Evolutionary conservation across 2,113 vertebrate species (phyloP).

Genomic region (Hydrolagus affinis): DNA sequence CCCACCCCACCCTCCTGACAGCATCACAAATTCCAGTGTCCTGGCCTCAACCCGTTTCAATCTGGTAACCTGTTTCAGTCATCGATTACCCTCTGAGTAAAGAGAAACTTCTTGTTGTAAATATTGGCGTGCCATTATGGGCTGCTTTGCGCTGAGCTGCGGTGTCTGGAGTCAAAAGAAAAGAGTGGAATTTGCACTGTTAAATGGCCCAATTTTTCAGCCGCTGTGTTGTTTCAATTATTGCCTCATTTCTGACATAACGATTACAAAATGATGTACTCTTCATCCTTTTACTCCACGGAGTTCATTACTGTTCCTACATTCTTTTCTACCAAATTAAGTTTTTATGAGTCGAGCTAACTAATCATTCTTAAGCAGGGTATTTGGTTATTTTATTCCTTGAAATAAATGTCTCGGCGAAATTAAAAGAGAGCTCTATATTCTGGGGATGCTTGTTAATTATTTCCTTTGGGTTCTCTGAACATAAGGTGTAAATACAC

Average conservation of each 20-base stretch:
- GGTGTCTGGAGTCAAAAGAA: not conserved
- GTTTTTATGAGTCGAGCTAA: constrained; percentile 15
- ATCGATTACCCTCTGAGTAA: no score
- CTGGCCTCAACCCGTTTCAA: no score
- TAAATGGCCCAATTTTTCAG: constrained; percentile 19
- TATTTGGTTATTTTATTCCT: constrained; percentile 18
- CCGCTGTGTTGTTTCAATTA: constrained; percentile 24
- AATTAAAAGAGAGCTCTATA: constrained; percentile 11
- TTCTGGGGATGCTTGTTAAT: not conserved
- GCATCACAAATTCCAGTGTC: no score
- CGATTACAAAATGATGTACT: constrained; percentile 25
- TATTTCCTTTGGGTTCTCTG: constrained; percentile 9
- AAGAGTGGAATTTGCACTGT: constrained; percentile 22
- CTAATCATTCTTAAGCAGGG: constrained; percentile 23
- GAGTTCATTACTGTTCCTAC: constrained; percentile 19
- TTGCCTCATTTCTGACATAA: constrained; percentile 28
- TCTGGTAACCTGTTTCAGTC: no score
- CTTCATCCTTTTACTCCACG: constrained; percentile 8
- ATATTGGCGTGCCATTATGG: not conserved
- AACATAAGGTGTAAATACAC: constrained; percentile 10
- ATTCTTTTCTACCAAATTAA: constrained; percentile 25
- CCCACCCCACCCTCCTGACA: no score
- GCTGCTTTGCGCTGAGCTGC: not conserved
- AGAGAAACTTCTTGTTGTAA: no score
- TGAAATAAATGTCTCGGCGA: constrained; percentile 13